A percentile compares a stretch with the other conserved stretches of the same genome.
phyloP scores from a whole-genome alignment of 2,797 vertebrate species.

The Dendrocincla tyrannina region DNA sequence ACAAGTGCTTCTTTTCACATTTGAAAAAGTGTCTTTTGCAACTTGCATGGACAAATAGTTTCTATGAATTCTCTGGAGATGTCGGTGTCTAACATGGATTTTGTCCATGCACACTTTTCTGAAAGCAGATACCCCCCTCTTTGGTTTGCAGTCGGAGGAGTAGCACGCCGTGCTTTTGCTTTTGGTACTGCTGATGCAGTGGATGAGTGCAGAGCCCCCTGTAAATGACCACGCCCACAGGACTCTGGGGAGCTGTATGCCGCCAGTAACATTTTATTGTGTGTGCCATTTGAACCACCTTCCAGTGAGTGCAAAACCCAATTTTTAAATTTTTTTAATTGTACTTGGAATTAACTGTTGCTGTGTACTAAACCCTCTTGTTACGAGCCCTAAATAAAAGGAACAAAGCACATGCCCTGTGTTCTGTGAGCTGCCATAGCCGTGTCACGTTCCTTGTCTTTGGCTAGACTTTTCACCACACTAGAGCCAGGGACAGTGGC shows the following conservation, averaged over 20 bases:
- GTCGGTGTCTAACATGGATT: conserved; percentile 72
- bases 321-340: conserved; percentile 79
- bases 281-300: conserved; percentile 75
- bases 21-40: conserved; percentile 74
- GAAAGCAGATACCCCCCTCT: conserved; percentile 11
- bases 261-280: conserved; percentile 62
- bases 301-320: conserved; percentile 67
- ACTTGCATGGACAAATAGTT: conserved; percentile 65
- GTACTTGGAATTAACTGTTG: conserved; percentile 82
- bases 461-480: neutral
- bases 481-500: accelerated
- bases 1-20: conserved; percentile 76
- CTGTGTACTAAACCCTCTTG: conserved; percentile 82
- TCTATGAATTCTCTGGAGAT: conserved; percentile 67
- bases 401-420: conserved; percentile 67
- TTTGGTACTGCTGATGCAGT: conserved; percentile 43
- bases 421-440: conserved; percentile 52
- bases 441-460: neutral
- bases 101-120: conserved; percentile 66
- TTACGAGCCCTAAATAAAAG: conserved; percentile 80
- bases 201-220: conserved; percentile 36
- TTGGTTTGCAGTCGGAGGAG: conserved; percentile 52
- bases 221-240: neutral
- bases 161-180: conserved; percentile 40
- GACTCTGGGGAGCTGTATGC: conserved; percentile 59